phyloP scores from a whole-genome alignment of 2,888 invertebrate species.

The Malthinus flaveolus region DNA sequence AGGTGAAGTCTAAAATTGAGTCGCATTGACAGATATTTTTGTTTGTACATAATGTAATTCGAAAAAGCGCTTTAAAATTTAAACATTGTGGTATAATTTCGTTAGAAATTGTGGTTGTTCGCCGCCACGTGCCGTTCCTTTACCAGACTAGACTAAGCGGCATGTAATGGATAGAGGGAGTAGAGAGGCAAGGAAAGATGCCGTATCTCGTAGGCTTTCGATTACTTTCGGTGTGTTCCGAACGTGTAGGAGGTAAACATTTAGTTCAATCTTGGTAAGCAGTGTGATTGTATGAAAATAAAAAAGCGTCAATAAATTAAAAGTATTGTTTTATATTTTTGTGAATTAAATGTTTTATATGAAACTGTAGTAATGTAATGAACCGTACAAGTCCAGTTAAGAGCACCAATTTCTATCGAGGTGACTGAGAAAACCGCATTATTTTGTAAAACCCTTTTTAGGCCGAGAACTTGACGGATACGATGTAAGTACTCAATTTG shows the following conservation, averaged over 20 bases:
- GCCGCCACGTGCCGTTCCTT: constrained; percentile 52
- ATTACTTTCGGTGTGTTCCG: constrained; percentile 36
- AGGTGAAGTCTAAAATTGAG: background rate
- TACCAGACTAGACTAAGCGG: constrained; percentile 46
- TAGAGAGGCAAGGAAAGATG: constrained; percentile 27
- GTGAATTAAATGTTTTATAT: background rate
- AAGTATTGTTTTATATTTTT: background rate
- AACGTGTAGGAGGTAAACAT: constrained; percentile 52
- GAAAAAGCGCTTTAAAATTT: constrained; percentile 18
- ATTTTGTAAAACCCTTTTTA: too few species aligned
- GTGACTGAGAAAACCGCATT: too few species aligned
- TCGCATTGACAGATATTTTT: background rate
- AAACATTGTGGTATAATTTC: constrained; percentile 14
- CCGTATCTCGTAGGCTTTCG: constrained; percentile 39
- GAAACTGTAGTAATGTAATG: too few species aligned
- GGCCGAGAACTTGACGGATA: too few species aligned
- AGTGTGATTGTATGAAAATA: constrained; percentile 26
- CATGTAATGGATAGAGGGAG: constrained; percentile 35
- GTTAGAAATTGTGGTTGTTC: constrained; percentile 46
- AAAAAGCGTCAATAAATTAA: constrained; percentile 16
- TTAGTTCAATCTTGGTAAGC: constrained; percentile 51
- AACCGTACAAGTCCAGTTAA: too few species aligned
- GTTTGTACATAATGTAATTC: too few species aligned
- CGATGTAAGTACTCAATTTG: too few species aligned
- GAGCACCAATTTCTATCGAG: too few species aligned